Base-by-base conservation (phyloP, 1,140 invertebrate genomes). In the Drosophila rhopaloa region DNA sequence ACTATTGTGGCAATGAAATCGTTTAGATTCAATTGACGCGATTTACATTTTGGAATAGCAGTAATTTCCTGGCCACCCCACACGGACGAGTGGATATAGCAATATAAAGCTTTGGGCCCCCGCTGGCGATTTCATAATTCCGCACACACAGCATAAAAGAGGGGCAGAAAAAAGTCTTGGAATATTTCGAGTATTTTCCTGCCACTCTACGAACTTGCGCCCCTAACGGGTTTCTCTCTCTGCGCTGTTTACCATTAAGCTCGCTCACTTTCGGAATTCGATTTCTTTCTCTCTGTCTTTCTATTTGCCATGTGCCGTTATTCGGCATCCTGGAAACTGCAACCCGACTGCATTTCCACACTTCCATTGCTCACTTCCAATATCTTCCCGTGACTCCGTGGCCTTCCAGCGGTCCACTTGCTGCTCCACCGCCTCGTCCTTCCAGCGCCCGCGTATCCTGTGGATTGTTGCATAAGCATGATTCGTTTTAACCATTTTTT, bases 31-130 rank as follows among this genome's bases (percentile, higher is more conserved):
- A 88, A 88, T 88, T 88, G 83, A 51, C 61, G 83, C 83, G 79
- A 88, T 88, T 88, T 88, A 77, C 76, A 88, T 88, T 88, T 88
- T 88, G 84, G 76, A 88, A 89, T 83, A 76, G 84, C 80, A 83
- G 83, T 80, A 88, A 88, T 88, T 88, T 88, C 76, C 83, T 89
- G 84, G 67, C 83, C 72, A 80, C 76, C 83, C 84, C 54, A 57
- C 57, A 46, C 37, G 57, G 62, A 59, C 44, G 41, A 47, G 47
- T 62, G 60, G 57, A 40, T 65, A 53, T 68, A 51, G 60, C 43
- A 61, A 16, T 13, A 37, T 43, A 32, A 43, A 24, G 59, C 47
- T 55, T 29, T 55, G 37, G 46, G 76, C 83, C 76, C 67, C 67
- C 63, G 77, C 67, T 61, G 61, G 67, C 60, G 76, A 77, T 88